phyloP scores from a whole-genome alignment of 2,888 invertebrate species.

The Stegana nigrithorax region DNA sequence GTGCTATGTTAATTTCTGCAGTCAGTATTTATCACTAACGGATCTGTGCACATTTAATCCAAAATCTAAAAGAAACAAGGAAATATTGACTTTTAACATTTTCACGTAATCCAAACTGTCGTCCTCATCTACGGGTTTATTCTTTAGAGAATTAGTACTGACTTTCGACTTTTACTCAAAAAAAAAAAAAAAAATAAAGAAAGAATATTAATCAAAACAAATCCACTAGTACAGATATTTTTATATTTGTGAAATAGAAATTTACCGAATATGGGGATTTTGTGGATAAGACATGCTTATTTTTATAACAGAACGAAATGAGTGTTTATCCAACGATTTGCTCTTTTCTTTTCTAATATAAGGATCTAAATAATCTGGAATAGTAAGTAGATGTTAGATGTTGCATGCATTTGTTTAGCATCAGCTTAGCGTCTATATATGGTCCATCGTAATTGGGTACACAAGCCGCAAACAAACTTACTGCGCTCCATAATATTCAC shows the following conservation, averaged over 20 bases:
- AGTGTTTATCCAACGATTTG: conserved; percentile 73
- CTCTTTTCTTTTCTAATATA: conserved; percentile 72
- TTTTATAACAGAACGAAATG: conserved; percentile 84
- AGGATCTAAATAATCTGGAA: conserved; percentile 79
- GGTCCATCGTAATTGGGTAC: no score
- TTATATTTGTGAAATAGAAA: no score
- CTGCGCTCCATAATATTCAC: conserved; percentile 70
- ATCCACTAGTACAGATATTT: no score
- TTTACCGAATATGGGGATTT: conserved; percentile 80
- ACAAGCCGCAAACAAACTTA: conserved; percentile 38
- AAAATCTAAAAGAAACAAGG: no score
- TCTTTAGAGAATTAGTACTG: no score
- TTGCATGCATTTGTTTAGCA: conserved; percentile 48
- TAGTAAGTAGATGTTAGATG: conserved; percentile 42
- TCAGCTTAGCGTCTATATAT: conserved; percentile 8
- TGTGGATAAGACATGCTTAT: conserved; percentile 82
- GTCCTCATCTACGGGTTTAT: no score
- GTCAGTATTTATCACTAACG: no score
- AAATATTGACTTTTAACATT: no score
- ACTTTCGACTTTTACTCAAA: neutral
- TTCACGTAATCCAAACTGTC: no score
- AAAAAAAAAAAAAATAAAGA: neutral
- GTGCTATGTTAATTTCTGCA: no score
- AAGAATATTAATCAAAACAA: conserved; percentile 21
- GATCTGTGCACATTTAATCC: no score